These are phyloP conservation scores for Hippasteria phrygiana DNA, from an alignment of 53 echinoderm and acorn worm genomes.

Conservation along the genomic window DNA sequence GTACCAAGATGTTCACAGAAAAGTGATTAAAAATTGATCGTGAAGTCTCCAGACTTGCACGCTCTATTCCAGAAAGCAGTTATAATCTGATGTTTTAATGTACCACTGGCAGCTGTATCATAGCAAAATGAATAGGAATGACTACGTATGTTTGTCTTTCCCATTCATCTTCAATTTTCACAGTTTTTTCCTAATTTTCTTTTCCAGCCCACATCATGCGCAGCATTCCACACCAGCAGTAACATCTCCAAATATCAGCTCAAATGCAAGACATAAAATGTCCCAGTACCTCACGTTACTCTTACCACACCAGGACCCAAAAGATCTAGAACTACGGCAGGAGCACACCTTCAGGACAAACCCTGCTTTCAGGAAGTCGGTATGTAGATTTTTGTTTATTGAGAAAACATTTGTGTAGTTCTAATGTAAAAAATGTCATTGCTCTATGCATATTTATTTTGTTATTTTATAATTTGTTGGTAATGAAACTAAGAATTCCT, in stretches of 20 bases:
- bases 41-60: too few relatives aligned
- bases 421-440: too few relatives aligned
- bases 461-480: not conserved
- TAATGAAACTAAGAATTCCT: too few relatives aligned
- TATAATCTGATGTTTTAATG: too few relatives aligned
- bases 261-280: not conserved
- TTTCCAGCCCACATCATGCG: not conserved
- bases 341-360: constrained; percentile 58
- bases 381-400: not conserved
- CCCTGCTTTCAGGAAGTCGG: constrained; percentile 27
- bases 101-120: too few relatives aligned
- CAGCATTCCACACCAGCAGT: not conserved
- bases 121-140: too few relatives aligned
- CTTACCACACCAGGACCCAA: constrained; percentile 17
- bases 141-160: too few relatives aligned
- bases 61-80: too few relatives aligned
- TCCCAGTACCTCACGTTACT: not conserved
- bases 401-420: too few relatives aligned
- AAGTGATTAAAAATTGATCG: too few relatives aligned
- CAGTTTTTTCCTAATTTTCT: not conserved
- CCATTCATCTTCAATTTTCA: not conserved
- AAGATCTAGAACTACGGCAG: not conserved
- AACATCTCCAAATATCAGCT: not conserved
- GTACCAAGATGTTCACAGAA: too few relatives aligned
- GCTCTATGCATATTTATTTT: too few relatives aligned